A percentile compares a stretch with the other conserved stretches of the same genome.
phyloP scores from a whole-genome alignment of 2,888 invertebrate species.

The Cecidostiba fungosa region DNA sequence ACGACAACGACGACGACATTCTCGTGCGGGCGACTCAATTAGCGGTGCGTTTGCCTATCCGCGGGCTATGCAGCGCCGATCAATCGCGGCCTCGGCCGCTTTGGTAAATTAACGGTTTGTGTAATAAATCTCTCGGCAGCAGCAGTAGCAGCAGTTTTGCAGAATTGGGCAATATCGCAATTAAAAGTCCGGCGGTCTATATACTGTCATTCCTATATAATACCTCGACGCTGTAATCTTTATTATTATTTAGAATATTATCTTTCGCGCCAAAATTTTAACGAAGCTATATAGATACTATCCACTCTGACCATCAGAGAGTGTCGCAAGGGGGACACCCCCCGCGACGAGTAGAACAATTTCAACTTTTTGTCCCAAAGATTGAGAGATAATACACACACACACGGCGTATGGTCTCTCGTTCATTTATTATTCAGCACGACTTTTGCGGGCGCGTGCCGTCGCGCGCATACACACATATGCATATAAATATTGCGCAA shows the following conservation, averaged over 20 bases:
- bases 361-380: slow-evolving; percentile 63
- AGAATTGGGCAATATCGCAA: slow-evolving; percentile 20
- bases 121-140: background rate
- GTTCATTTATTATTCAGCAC: slow-evolving; percentile 60
- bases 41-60: slow-evolving; percentile 39
- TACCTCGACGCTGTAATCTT: background rate
- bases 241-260: slow-evolving; percentile 4
- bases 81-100: background rate
- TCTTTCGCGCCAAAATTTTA: slow-evolving; percentile 25
- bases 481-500: slow-evolving; percentile 58
- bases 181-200: background rate
- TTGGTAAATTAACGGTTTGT: slow-evolving; percentile 23
- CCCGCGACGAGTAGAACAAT: slow-evolving; percentile 53
- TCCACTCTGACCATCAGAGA: slow-evolving; percentile 23
- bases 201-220: background rate
- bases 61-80: background rate
- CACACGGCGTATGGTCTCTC: slow-evolving; percentile 21
- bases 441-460: slow-evolving; percentile 59
- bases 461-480: background rate
- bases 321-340: slow-evolving; percentile 52
- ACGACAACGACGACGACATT: slow-evolving; percentile 47
- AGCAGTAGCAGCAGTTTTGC: too few species aligned
- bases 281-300: background rate
- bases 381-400: slow-evolving; percentile 56
- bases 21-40: slow-evolving; percentile 55